A percentile compares a stretch with the other conserved stretches of the same genome.
phyloP scores from a whole-genome alignment of 2,888 invertebrate species.

The Cantharis rustica region DNA sequence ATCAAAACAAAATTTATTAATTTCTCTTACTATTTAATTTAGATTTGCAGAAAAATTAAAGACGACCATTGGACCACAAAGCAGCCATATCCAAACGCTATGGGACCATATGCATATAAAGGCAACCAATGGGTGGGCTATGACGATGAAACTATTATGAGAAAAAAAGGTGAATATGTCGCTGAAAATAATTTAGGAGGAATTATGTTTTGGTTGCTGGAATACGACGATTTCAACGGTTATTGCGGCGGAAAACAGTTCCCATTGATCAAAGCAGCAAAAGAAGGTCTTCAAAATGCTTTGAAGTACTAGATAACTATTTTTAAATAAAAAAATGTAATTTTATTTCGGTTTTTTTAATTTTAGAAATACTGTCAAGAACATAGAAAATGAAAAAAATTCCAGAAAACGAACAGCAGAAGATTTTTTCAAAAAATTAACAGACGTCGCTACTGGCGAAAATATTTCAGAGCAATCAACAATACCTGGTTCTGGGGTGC shows the following conservation, averaged over 20 bases:
- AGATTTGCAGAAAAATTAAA: neutral
- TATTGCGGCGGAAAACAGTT: constrained; percentile 84
- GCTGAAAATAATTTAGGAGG: constrained; percentile 85
- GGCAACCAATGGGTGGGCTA: constrained; percentile 93
- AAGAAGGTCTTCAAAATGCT: constrained; percentile 73
- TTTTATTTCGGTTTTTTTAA: too few species aligned
- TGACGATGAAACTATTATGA: constrained; percentile 83
- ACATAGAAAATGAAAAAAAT: too few species aligned
- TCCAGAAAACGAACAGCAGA: too few species aligned
- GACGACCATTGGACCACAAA: neutral
- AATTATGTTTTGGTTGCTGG: constrained; percentile 92
- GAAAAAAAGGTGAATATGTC: constrained; percentile 67
- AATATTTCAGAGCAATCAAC: too few species aligned
- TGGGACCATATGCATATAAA: constrained; percentile 84
- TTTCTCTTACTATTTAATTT: neutral
- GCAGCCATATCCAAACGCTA: constrained; percentile 60
- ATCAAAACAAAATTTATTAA: neutral
- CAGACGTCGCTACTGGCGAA: too few species aligned
- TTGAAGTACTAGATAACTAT: neutral
- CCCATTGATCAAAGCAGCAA: constrained; percentile 89
- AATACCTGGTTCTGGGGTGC: too few species aligned
- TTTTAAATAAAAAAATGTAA: neutral
- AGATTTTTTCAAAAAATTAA: too few species aligned
- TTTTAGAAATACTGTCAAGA: too few species aligned
- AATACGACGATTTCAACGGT: constrained; percentile 93